Evolutionary conservation across 1,140 invertebrate species (phyloP).

Genomic region (Rhyzopertha dominica): DNA sequence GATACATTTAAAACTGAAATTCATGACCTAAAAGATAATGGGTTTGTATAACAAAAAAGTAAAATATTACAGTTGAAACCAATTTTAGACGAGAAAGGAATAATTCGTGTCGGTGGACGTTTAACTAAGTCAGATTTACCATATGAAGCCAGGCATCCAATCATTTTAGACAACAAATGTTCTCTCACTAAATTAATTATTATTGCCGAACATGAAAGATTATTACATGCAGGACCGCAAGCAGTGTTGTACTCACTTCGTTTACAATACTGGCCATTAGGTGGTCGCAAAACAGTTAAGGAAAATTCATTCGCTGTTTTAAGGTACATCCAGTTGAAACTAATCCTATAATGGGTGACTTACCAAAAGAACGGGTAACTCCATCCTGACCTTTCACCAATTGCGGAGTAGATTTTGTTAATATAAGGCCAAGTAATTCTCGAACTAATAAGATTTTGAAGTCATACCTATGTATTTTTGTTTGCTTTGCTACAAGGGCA

Average conservation of each 20-base stretch:
- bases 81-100: conserved; percentile 7
- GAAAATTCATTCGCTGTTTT: conserved; percentile 34
- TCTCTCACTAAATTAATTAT: conserved; percentile 14
- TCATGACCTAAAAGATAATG: no score
- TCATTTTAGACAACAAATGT: conserved; percentile 6
- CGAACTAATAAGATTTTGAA: conserved; percentile 24
- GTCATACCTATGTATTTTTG: conserved; percentile 39
- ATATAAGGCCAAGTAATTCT: conserved; percentile 26
- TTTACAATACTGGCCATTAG: conserved; percentile 7
- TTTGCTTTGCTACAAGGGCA: conserved; percentile 38
- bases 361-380: conserved; percentile 20
- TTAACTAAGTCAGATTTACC: conserved; percentile 1
- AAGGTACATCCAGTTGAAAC: conserved; percentile 20
- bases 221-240: conserved; percentile 9
- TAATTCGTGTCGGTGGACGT: conserved; percentile 17
- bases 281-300: conserved; percentile 19
- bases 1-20: no score
- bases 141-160: conserved; percentile 11
- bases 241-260: conserved; percentile 3
- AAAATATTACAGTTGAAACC: conserved; percentile 1
- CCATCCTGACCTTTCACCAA: conserved; percentile 23
- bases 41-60: no score
- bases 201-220: conserved; percentile 1
- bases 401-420: conserved; percentile 33
- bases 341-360: conserved; percentile 23